Evolutionary conservation across 2,888 invertebrate species (phyloP), one percentile per base, ranked within the genome.

Genomic region (Branchipolynoe longqiensis): DNA sequence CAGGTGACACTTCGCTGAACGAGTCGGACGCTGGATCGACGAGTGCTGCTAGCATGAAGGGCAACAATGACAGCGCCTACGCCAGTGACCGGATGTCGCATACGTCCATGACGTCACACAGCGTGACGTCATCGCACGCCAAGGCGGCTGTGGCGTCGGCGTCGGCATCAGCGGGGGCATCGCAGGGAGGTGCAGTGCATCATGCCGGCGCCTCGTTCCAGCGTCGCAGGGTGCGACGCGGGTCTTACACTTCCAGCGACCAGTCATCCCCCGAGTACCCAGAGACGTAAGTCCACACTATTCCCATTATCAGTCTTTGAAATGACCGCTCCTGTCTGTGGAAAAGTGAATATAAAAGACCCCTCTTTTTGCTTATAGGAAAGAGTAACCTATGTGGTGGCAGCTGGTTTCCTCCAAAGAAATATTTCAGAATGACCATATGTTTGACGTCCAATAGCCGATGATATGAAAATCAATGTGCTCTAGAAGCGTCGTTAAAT

Each of bases 61-160:
- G 84, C 31, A 84, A 69, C 25, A 84, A 84, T 33, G 84, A 84
- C 84, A 84, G 84, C 36, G 84, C 84, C 4, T 84, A 84, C 40
- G 84, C 84, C 59, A 74, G 74, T 38, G 84, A 84, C 59, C 18
- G 84, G 74, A 84, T 58, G 82, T 82, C 82, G 22, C 59, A 82
- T 31, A 82, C 40, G 0, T 58, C 82, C 3, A 36, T 58, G 56
- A 58, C 82, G 38, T 78, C 78, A 78, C 78, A 78, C 31, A 28
- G 14, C 31, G 33, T 41, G 78, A n/a, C n/a, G n/a, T 25, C 78
- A 28, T 78, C 36, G n/a, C 41, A 48, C 78, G n/a, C n/a, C n/a
- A n/a, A n/a, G n/a, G n/a, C n/a, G 48, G 38, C 6, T 12, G 38
- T 38, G 69, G 38, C 69, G 48, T 54, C 54, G 48, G 28, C 41